Conservation (phyloP, 2,888 invertebrate genomes). For the Polydrusus tereticollis region DNA sequence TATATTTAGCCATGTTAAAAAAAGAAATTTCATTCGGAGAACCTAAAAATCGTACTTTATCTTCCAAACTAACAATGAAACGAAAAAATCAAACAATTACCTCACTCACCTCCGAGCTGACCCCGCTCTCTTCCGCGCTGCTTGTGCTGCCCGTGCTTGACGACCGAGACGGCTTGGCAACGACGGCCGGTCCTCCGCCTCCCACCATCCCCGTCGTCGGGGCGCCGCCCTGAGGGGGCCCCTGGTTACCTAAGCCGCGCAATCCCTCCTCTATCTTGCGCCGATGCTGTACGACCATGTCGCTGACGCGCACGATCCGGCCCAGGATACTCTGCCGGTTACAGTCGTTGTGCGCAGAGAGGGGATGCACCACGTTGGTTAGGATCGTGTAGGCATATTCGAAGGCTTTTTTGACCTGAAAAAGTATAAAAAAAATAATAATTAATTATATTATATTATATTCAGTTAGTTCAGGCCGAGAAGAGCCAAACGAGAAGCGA, state of each 20-base stretch:
- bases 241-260: constrained; percentile 33
- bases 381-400: constrained; percentile 94
- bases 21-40: too few species aligned
- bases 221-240: constrained; percentile 8
- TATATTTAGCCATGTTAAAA: too few species aligned
- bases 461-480: neutral
- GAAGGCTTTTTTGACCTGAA: constrained; percentile 89
- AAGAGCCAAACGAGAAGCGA: too few species aligned
- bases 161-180: constrained; percentile 59
- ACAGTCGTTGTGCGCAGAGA: constrained; percentile 70
- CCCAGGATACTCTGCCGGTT: constrained; percentile 81
- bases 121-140: constrained; percentile 64
- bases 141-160: constrained; percentile 65
- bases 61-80: neutral
- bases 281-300: constrained; percentile 86
- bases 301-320: constrained; percentile 92
- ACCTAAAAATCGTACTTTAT: neutral
- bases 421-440: neutral
- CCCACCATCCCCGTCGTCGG: constrained; percentile 21
- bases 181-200: constrained; percentile 52
- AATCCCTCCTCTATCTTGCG: constrained; percentile 73
- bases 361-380: constrained; percentile 77
- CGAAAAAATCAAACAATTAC: neutral
- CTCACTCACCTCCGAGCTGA: constrained; percentile 63
- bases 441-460: too few species aligned